A percentile compares a stretch with the other conserved stretches of the same genome.
Conservation (phyloP, 2,113 vertebrate genomes). For the Coreoperca whiteheadi region DNA sequence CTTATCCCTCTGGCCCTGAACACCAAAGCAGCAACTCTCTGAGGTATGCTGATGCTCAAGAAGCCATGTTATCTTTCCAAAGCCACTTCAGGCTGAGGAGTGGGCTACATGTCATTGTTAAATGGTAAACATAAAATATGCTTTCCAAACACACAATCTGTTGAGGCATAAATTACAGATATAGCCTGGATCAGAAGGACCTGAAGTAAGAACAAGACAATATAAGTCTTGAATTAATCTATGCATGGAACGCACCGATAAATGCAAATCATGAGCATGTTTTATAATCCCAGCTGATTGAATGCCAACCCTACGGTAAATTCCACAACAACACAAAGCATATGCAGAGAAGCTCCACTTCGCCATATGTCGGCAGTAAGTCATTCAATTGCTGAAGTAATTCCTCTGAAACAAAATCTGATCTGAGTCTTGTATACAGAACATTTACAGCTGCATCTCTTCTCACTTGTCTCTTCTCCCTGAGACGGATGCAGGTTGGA, state of each 20-base stretch:
- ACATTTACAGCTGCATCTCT: slow-evolving; percentile 36
- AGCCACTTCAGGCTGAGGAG: slow-evolving; percentile 27
- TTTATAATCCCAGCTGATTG: slow-evolving; percentile 41
- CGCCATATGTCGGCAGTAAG: slow-evolving; percentile 52
- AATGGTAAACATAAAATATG: slow-evolving; percentile 19
- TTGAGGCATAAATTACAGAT: slow-evolving; percentile 41
- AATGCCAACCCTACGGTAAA: slow-evolving; percentile 20
- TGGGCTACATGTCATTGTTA: slow-evolving; percentile 32
- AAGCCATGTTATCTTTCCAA: slow-evolving; percentile 46
- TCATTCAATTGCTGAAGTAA: slow-evolving; percentile 30
- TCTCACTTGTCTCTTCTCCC: slow-evolving; percentile 34
- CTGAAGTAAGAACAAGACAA: slow-evolving; percentile 21
- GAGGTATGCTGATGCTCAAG: slow-evolving; percentile 25
- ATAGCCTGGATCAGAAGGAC: slow-evolving; percentile 31
- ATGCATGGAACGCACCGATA: slow-evolving; percentile 15
- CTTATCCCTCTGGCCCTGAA: slow-evolving; percentile 53
- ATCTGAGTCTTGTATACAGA: slow-evolving; percentile 16
- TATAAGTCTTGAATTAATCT: slow-evolving; percentile 46
- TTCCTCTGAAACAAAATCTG: slow-evolving; percentile 46
- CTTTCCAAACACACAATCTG: slow-evolving; percentile 43
- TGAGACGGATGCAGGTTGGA: slow-evolving; percentile 42
- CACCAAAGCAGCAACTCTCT: slow-evolving; percentile 41
- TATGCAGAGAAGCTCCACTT: slow-evolving; percentile 18
- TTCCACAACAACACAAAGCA: slow-evolving; percentile 25
- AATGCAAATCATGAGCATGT: slow-evolving; percentile 56